Base-by-base conservation (phyloP, 2,888 invertebrate genomes). In the Mactromeris polynyma region DNA sequence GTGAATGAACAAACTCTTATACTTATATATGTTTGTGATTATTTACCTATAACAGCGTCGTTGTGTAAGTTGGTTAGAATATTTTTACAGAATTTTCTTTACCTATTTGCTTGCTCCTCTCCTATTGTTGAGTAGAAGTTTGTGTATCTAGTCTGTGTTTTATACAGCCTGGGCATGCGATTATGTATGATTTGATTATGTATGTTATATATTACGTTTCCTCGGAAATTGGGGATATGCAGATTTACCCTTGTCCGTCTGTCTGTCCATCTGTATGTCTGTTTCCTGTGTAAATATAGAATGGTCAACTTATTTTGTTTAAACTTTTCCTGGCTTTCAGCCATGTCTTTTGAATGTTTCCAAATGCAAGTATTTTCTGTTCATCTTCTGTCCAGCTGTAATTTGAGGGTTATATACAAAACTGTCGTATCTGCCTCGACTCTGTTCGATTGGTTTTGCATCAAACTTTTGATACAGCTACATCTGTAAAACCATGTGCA, bases 11-110 rank as follows among this genome's bases (percentile, higher is more conserved):
- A 9, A 64, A 64, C 26, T n/a, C n/a, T 64, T 26, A 26, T 64
- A 64, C 26, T 64, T n/a, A 64, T 33, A 78, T 84, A n/a, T 84
- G 78, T 84, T 88, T 92, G 84, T 92, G 88, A 42, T 92, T 91
- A 21, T 36, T 89, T 89, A 58, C 83, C 51, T 46, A 83, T 77
- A 88, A 92, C 93, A 94, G 94, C 92, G 92, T 85, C 93, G 93
- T 88, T 94, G 92, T 94, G 94, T 94, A 94, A 94, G 94, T 94
- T 85, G 58, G 42, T 88, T 69, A 54, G 40, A 79, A 79, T 42
- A 73, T 83, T 81, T 82, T 83, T 83, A 83, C 84, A 64, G 80
- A 84, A 38, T 86, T 89, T 78, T 82, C 82, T 64, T 82, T 83
- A 42, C 79, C 69, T 38, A 21, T 85, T 79, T 85, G 81, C 85